Evolutionary conservation across 1,140 invertebrate species (phyloP), one percentile per base, ranked within the genome.

Genomic region (Danaus melanippus): DNA sequence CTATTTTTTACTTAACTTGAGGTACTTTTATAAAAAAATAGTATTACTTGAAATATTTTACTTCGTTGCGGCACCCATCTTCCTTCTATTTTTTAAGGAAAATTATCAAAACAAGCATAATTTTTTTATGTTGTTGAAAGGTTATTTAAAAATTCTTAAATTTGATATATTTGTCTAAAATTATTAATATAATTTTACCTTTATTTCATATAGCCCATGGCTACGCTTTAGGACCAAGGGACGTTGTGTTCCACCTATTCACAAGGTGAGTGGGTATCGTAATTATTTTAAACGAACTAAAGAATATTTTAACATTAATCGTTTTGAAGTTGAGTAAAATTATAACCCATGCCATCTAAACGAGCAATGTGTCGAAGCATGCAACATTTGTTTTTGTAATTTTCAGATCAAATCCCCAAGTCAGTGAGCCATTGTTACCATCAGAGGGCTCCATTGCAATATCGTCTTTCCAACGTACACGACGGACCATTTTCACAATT

Each of bases 401-500:
- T 69, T 75, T 9, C 53, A 84, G 80, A 21, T 8, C 10, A 0
- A 79, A 77, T 42, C 75, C 76, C 0, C 47, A 42, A 9, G 8
- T 62, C 10, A 82, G 80, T 42, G 58, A 79, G 62, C 64, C 71
- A 0, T 55, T 84, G 6, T 44, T 76, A 12, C 67, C 76, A 0
- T 59, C 67, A 0, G 44, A 67, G 0, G 60, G 52, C 2, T 76
- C 71, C 0, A 76, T 84, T 21, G 51, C 64, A 39, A 50, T 58
- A 9, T 74, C 77, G 1, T 46, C 50, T 10, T 74, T 82, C 51
- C 56, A 56, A 2, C 48, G 62, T 1, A 10, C 2, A 1, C 58
- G 60, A 2, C 71, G 47, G 10, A 83, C 79, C 6, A 50, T 81
- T 46, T 48, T 84, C n/a, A 78, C 76, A n/a, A 77, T 83, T 40